Conservation (phyloP, 2,888 invertebrate species). For the Opisthograptis luteolata region DNA sequence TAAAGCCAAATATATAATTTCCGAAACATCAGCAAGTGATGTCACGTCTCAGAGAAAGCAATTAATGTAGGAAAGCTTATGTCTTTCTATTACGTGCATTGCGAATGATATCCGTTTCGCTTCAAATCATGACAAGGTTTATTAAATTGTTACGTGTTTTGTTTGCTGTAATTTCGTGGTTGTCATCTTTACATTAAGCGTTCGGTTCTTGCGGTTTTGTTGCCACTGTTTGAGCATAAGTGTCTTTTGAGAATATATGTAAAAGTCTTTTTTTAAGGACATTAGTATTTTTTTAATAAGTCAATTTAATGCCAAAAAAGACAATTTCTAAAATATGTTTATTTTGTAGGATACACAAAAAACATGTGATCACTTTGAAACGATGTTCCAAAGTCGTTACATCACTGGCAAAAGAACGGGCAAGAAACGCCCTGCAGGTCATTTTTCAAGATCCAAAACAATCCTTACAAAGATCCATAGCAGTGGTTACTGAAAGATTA, state of each 20-base stretch:
- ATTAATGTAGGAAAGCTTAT: constrained; percentile 32
- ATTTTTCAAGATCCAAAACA: no score
- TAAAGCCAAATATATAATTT: constrained; percentile 30
- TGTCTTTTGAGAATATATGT: no score
- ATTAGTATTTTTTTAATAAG: neutral
- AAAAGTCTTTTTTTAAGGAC: no score
- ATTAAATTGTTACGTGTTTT: constrained; percentile 24
- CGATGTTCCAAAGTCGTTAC: no score
- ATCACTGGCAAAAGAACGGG: no score
- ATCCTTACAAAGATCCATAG: no score
- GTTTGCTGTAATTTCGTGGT: constrained; percentile 1
- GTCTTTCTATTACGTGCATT: constrained; percentile 31
- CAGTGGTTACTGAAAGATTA: no score
- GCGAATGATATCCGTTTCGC: constrained; percentile 31
- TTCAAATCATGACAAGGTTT: constrained; percentile 26
- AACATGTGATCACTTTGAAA: no score
- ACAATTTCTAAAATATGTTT: no score
- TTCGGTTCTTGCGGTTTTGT: neutral
- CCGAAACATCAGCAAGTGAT: constrained; percentile 4
- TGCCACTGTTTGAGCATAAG: neutral
- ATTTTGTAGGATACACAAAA: no score
- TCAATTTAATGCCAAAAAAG: no score
- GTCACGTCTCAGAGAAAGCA: constrained; percentile 34
- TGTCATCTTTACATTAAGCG: constrained; percentile 3
- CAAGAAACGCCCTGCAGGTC: no score